Percentiles rank a stretch among this genome's conserved stretches.
phyloP scores from a whole-genome alignment of 2,888 invertebrate genomes.

The Acholoe squamosa region DNA sequence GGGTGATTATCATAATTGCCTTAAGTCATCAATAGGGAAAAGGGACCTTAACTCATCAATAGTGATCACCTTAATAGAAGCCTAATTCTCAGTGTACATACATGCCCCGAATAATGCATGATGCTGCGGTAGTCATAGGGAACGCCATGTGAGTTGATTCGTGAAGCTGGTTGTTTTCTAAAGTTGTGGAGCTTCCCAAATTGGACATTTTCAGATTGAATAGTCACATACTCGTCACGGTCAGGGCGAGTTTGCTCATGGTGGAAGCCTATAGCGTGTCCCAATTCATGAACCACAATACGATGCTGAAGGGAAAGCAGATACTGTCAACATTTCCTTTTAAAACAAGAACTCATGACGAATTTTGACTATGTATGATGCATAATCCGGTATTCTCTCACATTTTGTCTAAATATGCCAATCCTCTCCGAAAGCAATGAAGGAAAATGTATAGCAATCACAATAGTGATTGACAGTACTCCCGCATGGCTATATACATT shows the following conservation, averaged over 20 bases:
- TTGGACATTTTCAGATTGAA: conserved; percentile 27
- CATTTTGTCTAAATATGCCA: no score
- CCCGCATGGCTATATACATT: no score
- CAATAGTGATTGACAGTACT: no score
- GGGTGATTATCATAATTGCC: no score
- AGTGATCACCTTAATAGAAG: no score
- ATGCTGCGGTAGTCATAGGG: conserved; percentile 77
- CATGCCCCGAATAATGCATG: conserved; percentile 74
- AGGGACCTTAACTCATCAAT: no score
- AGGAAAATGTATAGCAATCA: no score
- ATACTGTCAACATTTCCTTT: neutral
- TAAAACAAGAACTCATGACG: no score
- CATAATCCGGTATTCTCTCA: no score
- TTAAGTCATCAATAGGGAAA: no score
- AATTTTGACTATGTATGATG: no score
- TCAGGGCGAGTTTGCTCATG: conserved; percentile 79
- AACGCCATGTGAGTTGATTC: conserved; percentile 71
- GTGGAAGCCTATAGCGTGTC: conserved; percentile 76
- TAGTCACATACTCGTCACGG: conserved; percentile 71
- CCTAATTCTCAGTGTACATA: neutral
- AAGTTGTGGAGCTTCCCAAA: conserved; percentile 72
- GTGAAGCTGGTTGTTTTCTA: conserved; percentile 68
- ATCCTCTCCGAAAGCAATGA: no score
- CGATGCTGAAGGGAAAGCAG: conserved; percentile 71
- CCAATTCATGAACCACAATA: conserved; percentile 75